Evolutionary conservation across 2,797 vertebrate genomes (phyloP), one percentile per base, ranked within the genome.

Genomic region (Pachyuromys duprasi): DNA sequence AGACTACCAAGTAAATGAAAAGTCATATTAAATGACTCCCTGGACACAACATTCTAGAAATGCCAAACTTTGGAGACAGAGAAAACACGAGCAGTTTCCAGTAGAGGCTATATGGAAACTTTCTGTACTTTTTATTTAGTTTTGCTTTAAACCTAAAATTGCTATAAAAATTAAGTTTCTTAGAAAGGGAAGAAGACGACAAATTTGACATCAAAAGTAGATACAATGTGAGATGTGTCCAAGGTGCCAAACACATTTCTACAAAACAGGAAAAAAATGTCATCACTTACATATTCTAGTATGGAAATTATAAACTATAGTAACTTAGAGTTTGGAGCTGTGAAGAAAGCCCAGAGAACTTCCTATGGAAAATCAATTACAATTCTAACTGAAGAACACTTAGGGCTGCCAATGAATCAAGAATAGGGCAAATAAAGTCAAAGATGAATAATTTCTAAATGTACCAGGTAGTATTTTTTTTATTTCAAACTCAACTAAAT

Each of bases 301-400:
- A 84, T 63, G 2, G 12, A 86, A 33, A 13, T 63, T 39, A 86
- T 7, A 63, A 36, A 13, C 53, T 62, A 65, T 0, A 65, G 49
- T 8, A 53, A 86, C 28, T 88, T 45, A 75, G 57, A 81, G 80
- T 78, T 87, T 28, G 53, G 49, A 49, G 74, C 14, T 57, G 12
- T 60, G 60, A 92, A 70, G 67, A 84, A 57, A 70, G 75, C 1
- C 11, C 1, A 42, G 24, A 36, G 53, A 89, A 80, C 67, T 88
- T 86, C 89, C 31, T 65, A 69, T 86, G 4, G 18, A 22, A 97
- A 89, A 90, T 5, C 72, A 82, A 45, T 86, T 69, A 74, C n/a
- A 87, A 36, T 74, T 90, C n/a, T 67, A 94, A 87, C 17, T 28
- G 42, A 92, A 31, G 55, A 18, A 31, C 8, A 83, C 83, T 91